Base-by-base conservation (phyloP, 2,113 vertebrate species). In the Mohoua ochrocephala region DNA sequence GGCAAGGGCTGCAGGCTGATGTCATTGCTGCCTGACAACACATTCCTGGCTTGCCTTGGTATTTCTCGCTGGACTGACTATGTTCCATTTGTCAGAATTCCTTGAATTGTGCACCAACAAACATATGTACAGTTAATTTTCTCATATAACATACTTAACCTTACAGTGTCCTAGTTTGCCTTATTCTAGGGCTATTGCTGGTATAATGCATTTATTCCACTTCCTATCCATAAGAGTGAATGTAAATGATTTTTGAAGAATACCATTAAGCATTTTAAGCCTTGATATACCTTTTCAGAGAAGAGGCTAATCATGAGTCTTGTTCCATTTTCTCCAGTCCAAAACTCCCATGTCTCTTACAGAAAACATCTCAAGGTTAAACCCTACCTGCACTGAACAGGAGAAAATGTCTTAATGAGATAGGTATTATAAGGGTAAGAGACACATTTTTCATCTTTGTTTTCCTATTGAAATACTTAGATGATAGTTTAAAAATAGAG, bases 1-100 rank as follows among this genome's bases (percentile, higher is more conserved):
- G 93, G 92, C 92, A 92, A 45, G 37, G 27, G 11, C n/a, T 75
- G 41, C 7, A 45, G 71, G 57, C 76, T 96, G 93, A 96, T 71
- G 86, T 96, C 91, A 96, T 49, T 57, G 64, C 59, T 81, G 88
- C 64, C 82, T 96, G 75, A 80, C 67, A 88, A 74, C 76, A 91
- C 54, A 91, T 94, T 96, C 90, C 88, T 96, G 88, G 83, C 88
- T 92, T 22, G 39, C 21, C n/a, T 71, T 61, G 73, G 37, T 70
- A 91, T 92, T 96, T 89, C 92, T 86, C 0, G 0, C 69, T 91
- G 80, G 65, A 87, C 61, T 57, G 57, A 84, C 61, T 57, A 37
- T 65, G n/a, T 87, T 95, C 88, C 86, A 78, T 84, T 94, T 89
- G 88, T 87, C 93, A 95, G 27, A 37, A 61, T 79, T 91, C 73